Base-by-base conservation (phyloP, 2,797 vertebrate species). In the Champsocephalus esox region DNA sequence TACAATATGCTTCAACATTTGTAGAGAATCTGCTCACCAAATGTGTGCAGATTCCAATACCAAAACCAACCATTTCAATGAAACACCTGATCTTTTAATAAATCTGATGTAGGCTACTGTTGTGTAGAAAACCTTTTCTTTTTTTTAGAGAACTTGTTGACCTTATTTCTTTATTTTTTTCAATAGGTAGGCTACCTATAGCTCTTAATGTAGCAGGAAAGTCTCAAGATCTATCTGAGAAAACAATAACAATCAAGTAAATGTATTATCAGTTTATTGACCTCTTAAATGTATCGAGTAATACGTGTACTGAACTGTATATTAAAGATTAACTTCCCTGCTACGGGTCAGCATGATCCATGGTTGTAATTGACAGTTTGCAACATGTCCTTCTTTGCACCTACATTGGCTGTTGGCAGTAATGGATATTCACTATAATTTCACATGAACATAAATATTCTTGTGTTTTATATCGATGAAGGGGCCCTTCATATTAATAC, bases 281-380 rank as follows among this genome's bases (percentile, higher is more conserved):
- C 38, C 28, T 56, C 66, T 68, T 87, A 80, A 5, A 63, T 81
- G 68, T 21, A 73, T 45, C 77, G 70, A 55, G 43, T 48, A 34
- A 68, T n/a, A 55, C 4, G 21, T 65, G 66, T 19, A 12, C 44
- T 16, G 57, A n/a, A 11, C 58, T 60, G 10, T 38, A 50, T 21
- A 74, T 82, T 83, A 79, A 87, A 77, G 46, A 52, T 77, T 79
- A 83, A 84, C 60, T 21, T 74, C 2, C 11, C 21, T 43, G 51
- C 44, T 62, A 41, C 14, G 32, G 48, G 38, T 70, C 57, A 62
- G 28, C 49, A 17, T 48, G 38, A 73, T 5, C 9, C 8, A 16
- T 11, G 9, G 5, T 3, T 10, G 52, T 50, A 60, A 67, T 55
- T 12, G 7, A 63, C 73, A 55, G 24, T 57, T 10, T 65, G 38